Conservation (phyloP, 2,797 vertebrate genomes). For the Urocyon cinereoargenteus region DNA sequence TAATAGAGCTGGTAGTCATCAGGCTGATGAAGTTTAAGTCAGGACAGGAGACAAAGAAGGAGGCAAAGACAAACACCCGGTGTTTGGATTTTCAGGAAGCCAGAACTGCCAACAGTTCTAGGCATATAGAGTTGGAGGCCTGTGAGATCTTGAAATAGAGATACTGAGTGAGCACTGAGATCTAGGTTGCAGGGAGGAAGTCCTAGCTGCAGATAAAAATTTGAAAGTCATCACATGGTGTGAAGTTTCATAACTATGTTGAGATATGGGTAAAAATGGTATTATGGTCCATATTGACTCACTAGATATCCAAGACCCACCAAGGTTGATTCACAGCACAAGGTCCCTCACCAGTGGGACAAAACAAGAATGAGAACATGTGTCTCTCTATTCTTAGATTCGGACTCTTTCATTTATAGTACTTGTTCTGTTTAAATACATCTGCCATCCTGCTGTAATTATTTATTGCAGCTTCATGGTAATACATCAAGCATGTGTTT, state of each 20-base stretch:
- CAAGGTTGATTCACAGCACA: neutral
- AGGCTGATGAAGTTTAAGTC: neutral
- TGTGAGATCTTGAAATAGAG: neutral
- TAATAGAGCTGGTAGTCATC: neutral
- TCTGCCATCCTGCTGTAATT: neutral
- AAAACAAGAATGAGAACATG: neutral
- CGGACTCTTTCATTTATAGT: neutral
- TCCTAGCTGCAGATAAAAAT: neutral
- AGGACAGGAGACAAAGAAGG: neutral
- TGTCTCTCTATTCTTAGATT: neutral
- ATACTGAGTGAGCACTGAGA: neutral
- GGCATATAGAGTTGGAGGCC: neutral
- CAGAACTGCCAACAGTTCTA: neutral
- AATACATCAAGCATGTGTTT: neutral
- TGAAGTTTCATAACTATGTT: neutral
- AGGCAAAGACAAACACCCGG: neutral
- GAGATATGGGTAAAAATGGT: neutral
- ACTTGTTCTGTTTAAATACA: neutral
- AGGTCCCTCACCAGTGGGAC: neutral
- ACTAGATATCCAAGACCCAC: neutral
- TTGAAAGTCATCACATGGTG: neutral
- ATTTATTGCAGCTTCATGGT: neutral
- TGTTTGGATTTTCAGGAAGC: neutral
- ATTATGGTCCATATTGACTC: neutral
- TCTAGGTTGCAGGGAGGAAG: neutral